These are phyloP conservation scores for Mactromeris polynyma DNA, from an alignment of 2,888 invertebrate genomes.

Conservation along the genomic window DNA sequence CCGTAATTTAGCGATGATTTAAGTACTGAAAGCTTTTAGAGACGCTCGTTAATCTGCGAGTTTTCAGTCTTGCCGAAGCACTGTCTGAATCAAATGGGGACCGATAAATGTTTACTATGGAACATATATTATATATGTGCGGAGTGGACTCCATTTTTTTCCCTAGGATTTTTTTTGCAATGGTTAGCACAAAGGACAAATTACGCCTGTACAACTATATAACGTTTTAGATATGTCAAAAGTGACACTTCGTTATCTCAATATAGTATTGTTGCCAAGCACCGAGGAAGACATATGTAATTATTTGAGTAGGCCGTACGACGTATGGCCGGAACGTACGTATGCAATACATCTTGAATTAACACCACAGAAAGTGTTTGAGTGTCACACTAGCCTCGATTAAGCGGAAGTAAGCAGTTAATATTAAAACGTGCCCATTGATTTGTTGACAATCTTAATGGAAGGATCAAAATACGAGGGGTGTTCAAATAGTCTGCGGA, in stretches of 20 bases:
- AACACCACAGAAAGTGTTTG: background rate
- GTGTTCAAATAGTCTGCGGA: too few relatives aligned
- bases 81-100: background rate
- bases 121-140: background rate
- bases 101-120: slow-evolving; percentile 22
- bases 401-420: background rate
- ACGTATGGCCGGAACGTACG: background rate
- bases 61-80: background rate
- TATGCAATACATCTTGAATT: background rate
- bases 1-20: slow-evolving; percentile 52
- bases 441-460: background rate
- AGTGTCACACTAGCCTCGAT: background rate
- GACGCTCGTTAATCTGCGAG: slow-evolving; percentile 52
- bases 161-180: background rate
- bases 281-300: background rate
- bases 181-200: background rate
- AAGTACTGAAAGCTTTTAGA: slow-evolving; percentile 68
- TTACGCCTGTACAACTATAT: background rate
- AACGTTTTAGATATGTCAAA: background rate
- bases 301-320: background rate
- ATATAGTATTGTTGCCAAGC: background rate
- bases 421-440: background rate
- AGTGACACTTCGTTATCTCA: background rate
- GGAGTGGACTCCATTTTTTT: background rate
- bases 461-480: too few relatives aligned